phyloP scores from a whole-genome alignment of 1,140 invertebrate genomes.

The Drosophila dunni region DNA sequence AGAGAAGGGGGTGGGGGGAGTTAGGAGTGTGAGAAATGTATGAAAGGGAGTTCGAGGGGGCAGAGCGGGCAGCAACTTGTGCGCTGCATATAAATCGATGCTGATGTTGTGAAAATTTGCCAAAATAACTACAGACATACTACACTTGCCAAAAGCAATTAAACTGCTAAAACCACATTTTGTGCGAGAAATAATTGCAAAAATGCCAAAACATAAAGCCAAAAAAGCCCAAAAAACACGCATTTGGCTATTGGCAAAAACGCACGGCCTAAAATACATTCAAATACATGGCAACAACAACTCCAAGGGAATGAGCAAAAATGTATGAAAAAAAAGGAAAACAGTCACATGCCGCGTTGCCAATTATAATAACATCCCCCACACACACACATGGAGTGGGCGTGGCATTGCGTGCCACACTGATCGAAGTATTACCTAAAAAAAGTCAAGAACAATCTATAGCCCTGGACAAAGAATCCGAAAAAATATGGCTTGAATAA shows the following conservation, averaged over 20 bases:
- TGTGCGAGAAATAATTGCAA: slow-evolving; percentile 83
- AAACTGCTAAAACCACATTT: slow-evolving; percentile 83
- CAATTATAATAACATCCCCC: slow-evolving; percentile 45
- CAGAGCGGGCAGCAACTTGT: slow-evolving; percentile 40
- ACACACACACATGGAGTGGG: slow-evolving; percentile 5
- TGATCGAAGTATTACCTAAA: slow-evolving; percentile 70
- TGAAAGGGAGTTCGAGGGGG: neutral
- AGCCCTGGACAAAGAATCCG: slow-evolving; percentile 20
- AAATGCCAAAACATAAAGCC: slow-evolving; percentile 83
- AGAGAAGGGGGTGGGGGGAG: slow-evolving; percentile 18
- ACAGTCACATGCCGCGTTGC: slow-evolving; percentile 39
- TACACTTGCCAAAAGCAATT: slow-evolving; percentile 76
- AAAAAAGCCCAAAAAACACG: slow-evolving; percentile 73
- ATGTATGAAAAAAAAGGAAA: slow-evolving; percentile 27
- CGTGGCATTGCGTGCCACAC: slow-evolving; percentile 28
- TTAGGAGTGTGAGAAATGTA: neutral
- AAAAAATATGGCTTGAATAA: slow-evolving; percentile 17
- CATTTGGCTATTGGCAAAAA: slow-evolving; percentile 50
- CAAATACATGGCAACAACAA: slow-evolving; percentile 34
- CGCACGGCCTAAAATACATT: slow-evolving; percentile 24
- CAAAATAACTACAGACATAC: slow-evolving; percentile 77
- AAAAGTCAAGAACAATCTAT: slow-evolving; percentile 71
- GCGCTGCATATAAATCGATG: slow-evolving; percentile 81
- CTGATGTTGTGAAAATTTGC: slow-evolving; percentile 78
- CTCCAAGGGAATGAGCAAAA: neutral